Percentiles rank a stretch among this genome's conserved stretches.
Conservation (phyloP, 2,888 invertebrate species). For the Chalcosyrphus nemorum region DNA sequence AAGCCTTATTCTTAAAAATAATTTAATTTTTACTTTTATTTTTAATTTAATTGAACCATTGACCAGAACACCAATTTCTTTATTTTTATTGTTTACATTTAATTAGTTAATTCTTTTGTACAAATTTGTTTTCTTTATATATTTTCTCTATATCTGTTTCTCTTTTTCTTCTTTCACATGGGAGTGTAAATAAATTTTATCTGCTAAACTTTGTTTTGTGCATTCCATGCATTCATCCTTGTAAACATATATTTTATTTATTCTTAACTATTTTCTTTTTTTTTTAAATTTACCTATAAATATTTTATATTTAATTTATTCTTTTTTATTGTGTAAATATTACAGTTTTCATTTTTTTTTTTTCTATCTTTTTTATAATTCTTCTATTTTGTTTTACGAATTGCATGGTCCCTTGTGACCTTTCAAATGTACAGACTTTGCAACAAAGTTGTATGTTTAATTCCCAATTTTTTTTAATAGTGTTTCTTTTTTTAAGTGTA, state of each 20-base stretch:
- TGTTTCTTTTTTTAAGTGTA: slow-evolving; percentile 24
- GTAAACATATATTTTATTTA: slow-evolving; percentile 59
- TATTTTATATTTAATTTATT: slow-evolving; percentile 35
- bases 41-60: slow-evolving; percentile 71
- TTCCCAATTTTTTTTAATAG: slow-evolving; percentile 22
- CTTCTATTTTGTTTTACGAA: slow-evolving; percentile 47
- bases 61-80: slow-evolving; percentile 47
- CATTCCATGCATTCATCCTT: slow-evolving; percentile 59
- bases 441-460: slow-evolving; percentile 28
- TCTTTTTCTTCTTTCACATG: background rate
- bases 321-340: slow-evolving; percentile 64
- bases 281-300: slow-evolving; percentile 60
- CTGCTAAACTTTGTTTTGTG: slow-evolving; percentile 56
- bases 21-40: slow-evolving; percentile 70
- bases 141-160: slow-evolving; percentile 11
- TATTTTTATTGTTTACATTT: slow-evolving; percentile 67
- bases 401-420: slow-evolving; percentile 71
- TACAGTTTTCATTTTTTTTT: slow-evolving; percentile 49
- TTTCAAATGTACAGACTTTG: slow-evolving; percentile 49
- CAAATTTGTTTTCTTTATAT: slow-evolving; percentile 24
- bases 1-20: slow-evolving; percentile 48
- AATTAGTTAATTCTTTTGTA: slow-evolving; percentile 43
- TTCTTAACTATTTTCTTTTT: slow-evolving; percentile 18
- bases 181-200: slow-evolving; percentile 64
- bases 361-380: background rate